These are phyloP conservation scores for Lepidurus packardi DNA, from an alignment of 1,140 invertebrate species.

Conservation along the genomic window DNA sequence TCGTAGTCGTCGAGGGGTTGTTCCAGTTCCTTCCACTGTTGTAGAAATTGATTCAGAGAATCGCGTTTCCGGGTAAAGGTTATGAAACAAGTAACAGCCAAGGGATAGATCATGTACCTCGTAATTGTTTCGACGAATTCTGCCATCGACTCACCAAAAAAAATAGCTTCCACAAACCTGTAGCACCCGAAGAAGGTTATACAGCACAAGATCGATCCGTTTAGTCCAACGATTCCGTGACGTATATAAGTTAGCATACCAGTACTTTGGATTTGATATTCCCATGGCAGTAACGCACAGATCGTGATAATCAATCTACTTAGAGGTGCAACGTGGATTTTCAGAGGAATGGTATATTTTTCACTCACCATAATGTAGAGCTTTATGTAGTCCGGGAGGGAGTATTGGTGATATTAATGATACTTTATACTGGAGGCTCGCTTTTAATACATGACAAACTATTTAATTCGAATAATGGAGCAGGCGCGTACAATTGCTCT, in stretches of 20 bases:
- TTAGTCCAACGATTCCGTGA: background rate
- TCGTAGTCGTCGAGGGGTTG: background rate
- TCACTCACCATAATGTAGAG: background rate
- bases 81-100: background rate
- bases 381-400: too few relatives aligned
- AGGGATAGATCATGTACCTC: background rate
- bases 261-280: background rate
- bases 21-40: background rate
- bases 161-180: background rate
- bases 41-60: background rate
- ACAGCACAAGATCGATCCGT: background rate
- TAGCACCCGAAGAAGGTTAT: background rate
- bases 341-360: constrained; percentile 11
- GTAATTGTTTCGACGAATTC: background rate
- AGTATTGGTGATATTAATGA: too few relatives aligned
- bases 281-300: background rate
- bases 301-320: background rate
- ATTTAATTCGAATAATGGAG: too few relatives aligned
- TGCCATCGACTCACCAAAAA: background rate
- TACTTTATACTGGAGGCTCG: too few relatives aligned
- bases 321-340: background rate
- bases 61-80: background rate
- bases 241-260: background rate
- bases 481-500: too few relatives aligned
- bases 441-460: too few relatives aligned